These are phyloP conservation scores for Periophthalmus magnuspinnatus DNA, from an alignment of 2,797 vertebrate species.

Conservation along the genomic window DNA sequence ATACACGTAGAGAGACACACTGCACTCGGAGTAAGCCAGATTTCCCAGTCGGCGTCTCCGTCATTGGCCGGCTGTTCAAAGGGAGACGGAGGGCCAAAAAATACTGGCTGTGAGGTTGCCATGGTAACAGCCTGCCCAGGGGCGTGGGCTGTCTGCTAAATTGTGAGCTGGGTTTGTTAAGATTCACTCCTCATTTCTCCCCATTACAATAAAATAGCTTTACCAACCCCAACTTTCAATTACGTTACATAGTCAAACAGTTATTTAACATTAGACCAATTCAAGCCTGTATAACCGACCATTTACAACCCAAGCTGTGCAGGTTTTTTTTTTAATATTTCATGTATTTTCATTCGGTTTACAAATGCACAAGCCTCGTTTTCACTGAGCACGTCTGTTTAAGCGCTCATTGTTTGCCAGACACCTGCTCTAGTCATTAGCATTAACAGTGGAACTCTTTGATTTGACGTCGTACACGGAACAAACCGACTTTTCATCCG, in stretches of 20 bases:
- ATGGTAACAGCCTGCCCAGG: slow-evolving; percentile 75
- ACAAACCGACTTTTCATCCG: slow-evolving; percentile 34
- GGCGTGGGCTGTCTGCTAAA: slow-evolving; percentile 72
- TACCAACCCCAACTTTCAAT: neutral
- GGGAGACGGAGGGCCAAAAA: slow-evolving; percentile 66
- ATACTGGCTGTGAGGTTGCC: slow-evolving; percentile 72
- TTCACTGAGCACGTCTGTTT: slow-evolving; percentile 21
- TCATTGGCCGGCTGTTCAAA: slow-evolving; percentile 76
- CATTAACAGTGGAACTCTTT: slow-evolving; percentile 39
- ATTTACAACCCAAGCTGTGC: neutral
- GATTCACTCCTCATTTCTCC: slow-evolving; percentile 24
- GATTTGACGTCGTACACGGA: slow-evolving; percentile 27
- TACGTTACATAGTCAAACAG: neutral
- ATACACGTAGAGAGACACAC: slow-evolving; percentile 28
- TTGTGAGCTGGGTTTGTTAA: slow-evolving; percentile 66
- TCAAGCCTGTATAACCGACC: no score
- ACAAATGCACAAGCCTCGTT: slow-evolving; percentile 38
- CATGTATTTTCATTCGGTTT: neutral
- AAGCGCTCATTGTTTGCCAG: slow-evolving; percentile 28
- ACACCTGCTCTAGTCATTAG: slow-evolving; percentile 45
- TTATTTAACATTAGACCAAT: neutral
- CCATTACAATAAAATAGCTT: slow-evolving; percentile 2
- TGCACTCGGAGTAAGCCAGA: slow-evolving; percentile 56
- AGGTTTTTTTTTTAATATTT: neutral
- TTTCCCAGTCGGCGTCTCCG: slow-evolving; percentile 70